These are phyloP conservation scores for Sebastolobus altivelis DNA, from an alignment of 2,797 vertebrate genomes.

Conservation along the genomic window DNA sequence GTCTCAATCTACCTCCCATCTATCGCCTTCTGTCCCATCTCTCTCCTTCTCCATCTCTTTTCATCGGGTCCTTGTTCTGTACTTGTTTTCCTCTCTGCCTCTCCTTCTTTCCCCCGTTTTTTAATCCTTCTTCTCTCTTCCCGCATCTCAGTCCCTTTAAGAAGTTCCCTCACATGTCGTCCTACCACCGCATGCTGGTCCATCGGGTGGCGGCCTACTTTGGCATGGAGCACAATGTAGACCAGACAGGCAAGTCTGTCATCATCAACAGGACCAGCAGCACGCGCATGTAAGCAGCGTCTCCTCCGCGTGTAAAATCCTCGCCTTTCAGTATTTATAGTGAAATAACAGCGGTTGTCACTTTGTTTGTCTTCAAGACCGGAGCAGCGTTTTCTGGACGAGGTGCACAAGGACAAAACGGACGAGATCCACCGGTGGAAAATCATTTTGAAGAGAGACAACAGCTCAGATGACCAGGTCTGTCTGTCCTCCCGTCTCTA, in stretches of 20 bases:
- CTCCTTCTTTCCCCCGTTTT: background rate
- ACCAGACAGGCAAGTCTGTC: slow-evolving; percentile 96
- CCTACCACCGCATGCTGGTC: slow-evolving; percentile 96
- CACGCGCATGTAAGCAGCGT: slow-evolving; percentile 92
- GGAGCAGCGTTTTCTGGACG: slow-evolving; percentile 92
- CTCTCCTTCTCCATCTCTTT: background rate
- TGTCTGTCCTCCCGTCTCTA: slow-evolving; percentile 24
- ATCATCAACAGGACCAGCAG: slow-evolving; percentile 96
- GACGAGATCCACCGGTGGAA: slow-evolving; percentile 94
- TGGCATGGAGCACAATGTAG: slow-evolving; percentile 98
- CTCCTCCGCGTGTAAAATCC: background rate
- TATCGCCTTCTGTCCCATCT: background rate
- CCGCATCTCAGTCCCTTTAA: slow-evolving; percentile 88
- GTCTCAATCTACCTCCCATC: slow-evolving; percentile 12
- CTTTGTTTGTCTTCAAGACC: slow-evolving; percentile 87
- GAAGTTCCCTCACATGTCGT: slow-evolving; percentile 98
- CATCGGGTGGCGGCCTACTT: slow-evolving; percentile 97
- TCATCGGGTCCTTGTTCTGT: background rate
- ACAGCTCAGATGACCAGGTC: slow-evolving; percentile 94
- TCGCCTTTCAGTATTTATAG: background rate
- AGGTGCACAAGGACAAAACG: slow-evolving; percentile 93
- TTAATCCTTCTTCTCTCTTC: background rate
- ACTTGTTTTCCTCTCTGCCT: background rate
- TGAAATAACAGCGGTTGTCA: slow-evolving; percentile 10
- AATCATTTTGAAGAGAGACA: slow-evolving; percentile 95